phyloP scores from a whole-genome alignment of 2,888 invertebrate species.

The Papilio protenor region DNA sequence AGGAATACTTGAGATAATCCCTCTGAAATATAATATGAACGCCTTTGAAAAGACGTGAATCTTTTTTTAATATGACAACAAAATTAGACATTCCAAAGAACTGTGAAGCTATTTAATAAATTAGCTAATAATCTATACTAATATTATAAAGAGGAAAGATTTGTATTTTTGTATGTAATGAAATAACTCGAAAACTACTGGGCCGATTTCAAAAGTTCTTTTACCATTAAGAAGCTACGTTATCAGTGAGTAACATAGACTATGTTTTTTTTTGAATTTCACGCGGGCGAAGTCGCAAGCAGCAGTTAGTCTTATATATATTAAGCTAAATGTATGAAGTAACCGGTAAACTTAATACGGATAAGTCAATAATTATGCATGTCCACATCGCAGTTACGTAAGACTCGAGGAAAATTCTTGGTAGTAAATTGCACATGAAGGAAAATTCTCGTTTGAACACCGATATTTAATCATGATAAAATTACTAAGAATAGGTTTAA shows the following conservation, averaged over 20 bases:
- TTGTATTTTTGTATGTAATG: too few relatives aligned
- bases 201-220: not conserved
- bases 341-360: not conserved
- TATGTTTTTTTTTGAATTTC: too few relatives aligned
- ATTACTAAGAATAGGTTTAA: not conserved
- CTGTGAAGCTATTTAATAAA: not conserved
- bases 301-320: not conserved
- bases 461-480: not conserved
- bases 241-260: too few relatives aligned
- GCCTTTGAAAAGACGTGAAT: too few relatives aligned
- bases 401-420: conserved; percentile 55
- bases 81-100: not conserved
- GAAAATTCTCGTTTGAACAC: conserved; percentile 24
- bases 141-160: too few relatives aligned
- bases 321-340: conserved; percentile 7
- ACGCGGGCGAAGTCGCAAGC: too few relatives aligned
- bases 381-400: conserved; percentile 66
- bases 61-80: not conserved
- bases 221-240: too few relatives aligned
- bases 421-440: conserved; percentile 45
- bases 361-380: conserved; percentile 54
- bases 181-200: too few relatives aligned
- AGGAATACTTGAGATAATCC: too few relatives aligned
- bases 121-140: not conserved
- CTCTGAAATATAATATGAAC: too few relatives aligned